These are phyloP conservation scores for Corythucha ciliata DNA, from an alignment of 2,888 invertebrate genomes.

Conservation along the genomic window DNA sequence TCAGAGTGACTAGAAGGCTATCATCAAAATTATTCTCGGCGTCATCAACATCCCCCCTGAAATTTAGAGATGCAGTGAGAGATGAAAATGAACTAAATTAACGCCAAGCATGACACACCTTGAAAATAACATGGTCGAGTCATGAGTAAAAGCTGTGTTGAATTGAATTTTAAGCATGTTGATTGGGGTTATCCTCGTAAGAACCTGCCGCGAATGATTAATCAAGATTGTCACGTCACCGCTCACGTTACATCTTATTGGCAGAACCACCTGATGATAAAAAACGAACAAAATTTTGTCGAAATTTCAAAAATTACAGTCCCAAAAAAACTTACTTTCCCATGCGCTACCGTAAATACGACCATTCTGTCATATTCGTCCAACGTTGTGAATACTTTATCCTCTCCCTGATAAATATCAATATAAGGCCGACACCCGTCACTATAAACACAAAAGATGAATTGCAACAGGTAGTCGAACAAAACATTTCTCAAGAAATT, in stretches of 20 bases:
- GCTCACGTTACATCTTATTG: slow-evolving; percentile 65
- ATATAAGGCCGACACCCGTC: slow-evolving; percentile 91
- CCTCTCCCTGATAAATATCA: slow-evolving; percentile 82
- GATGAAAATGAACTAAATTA: background rate
- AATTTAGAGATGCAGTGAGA: slow-evolving; percentile 26
- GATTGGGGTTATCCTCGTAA: slow-evolving; percentile 69
- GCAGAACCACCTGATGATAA: slow-evolving; percentile 48
- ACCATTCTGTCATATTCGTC: slow-evolving; percentile 86
- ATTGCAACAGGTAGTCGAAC: slow-evolving; percentile 4
- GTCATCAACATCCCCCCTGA: slow-evolving; percentile 68
- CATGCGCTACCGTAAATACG: slow-evolving; percentile 59
- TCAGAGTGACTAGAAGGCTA: slow-evolving; percentile 57
- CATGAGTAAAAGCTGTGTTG: slow-evolving; percentile 75
- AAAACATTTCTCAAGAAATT: slow-evolving; percentile 37
- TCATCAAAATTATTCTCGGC: slow-evolving; percentile 50
- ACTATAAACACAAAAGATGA: slow-evolving; percentile 43
- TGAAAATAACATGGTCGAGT: slow-evolving; percentile 47
- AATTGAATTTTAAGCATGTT: slow-evolving; percentile 81
- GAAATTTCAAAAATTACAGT: slow-evolving; percentile 17
- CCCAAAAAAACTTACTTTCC: slow-evolving; percentile 53
- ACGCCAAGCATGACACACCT: slow-evolving; percentile 15
- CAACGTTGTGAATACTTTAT: slow-evolving; percentile 67
- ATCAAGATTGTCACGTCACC: slow-evolving; percentile 78
- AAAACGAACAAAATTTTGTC: too few species aligned
- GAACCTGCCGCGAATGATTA: slow-evolving; percentile 78